These are phyloP conservation scores for Myopa tessellatipennis DNA, from an alignment of 2,888 invertebrate genomes.

Conservation along the genomic window DNA sequence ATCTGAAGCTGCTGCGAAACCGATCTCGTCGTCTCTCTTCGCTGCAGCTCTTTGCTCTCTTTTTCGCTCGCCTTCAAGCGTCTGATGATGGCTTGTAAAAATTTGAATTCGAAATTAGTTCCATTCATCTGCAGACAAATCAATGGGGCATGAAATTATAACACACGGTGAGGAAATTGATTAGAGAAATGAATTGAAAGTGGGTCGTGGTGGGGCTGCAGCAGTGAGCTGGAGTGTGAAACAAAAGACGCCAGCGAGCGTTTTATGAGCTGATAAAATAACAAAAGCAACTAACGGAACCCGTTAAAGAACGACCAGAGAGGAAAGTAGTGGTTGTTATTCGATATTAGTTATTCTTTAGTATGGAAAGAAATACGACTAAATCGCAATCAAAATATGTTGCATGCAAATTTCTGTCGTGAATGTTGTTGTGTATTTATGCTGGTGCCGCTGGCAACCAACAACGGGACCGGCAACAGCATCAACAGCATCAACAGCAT, in stretches of 20 bases:
- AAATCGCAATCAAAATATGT: not conserved
- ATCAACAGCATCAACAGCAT: not conserved
- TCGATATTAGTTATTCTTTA: not conserved
- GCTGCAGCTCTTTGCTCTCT: not conserved
- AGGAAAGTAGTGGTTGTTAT: not conserved
- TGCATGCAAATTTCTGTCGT: not conserved
- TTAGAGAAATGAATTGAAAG: constrained; percentile 12
- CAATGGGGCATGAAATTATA: not conserved
- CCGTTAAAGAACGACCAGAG: not conserved
- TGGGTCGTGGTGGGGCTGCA: not conserved
- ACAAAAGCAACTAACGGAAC: constrained; percentile 2
- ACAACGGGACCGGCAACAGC: not conserved
- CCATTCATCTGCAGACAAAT: not conserved
- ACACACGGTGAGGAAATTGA: constrained; percentile 9
- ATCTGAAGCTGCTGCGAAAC: not conserved
- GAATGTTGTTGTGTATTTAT: too few species aligned
- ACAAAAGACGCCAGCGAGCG: not conserved
- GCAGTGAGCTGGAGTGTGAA: not conserved
- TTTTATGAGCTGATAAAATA: not conserved
- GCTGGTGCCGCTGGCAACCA: too few species aligned
- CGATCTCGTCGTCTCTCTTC: not conserved
- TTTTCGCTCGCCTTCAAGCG: not conserved
- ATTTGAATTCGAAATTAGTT: constrained; percentile 7
- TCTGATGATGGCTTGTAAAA: not conserved
- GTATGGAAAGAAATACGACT: not conserved